Base-by-base conservation (phyloP, 2,113 vertebrate genomes). In the Myiozetetes cayanensis region DNA sequence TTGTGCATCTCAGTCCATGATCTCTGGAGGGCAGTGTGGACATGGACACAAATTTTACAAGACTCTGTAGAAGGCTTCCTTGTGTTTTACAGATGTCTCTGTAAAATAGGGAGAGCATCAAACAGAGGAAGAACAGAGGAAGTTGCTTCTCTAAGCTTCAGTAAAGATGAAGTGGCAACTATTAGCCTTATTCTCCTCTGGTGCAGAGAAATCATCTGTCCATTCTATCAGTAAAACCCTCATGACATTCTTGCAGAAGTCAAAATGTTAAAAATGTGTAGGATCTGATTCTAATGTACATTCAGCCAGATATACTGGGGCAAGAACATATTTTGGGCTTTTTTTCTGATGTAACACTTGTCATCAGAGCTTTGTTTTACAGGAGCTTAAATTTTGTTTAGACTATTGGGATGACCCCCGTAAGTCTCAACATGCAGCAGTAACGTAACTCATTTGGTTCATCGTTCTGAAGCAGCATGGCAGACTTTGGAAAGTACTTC, bases 1-100 rank as follows among this genome's bases (percentile, higher is more conserved):
- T 70, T 33, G 6, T 1, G 62, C 71, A 73, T 72, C 87, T 85
- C 49, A 62, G 58, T 56, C n/a, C 5, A 1, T 44, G 41, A 61
- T 94, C 71, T 90, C 62, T 90, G 92, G 90, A 95, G 82, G 85
- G 75, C 67, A 77, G 82, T 68, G 44, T 89, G 74, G 44, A 44
- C 85, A 11, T 41, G 41, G 82, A 70, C 52, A 75, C 39, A 87
- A 63, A 14, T 65, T 61, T 81, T 75, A 55, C 10, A 30, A 30
- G 70, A 46, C 49, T 84, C 43, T 55, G 10, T 41, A 55, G 76
- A 68, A 63, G 30, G 67, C 53, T 85, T 91, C 44, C 31, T 62
- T 4, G 3, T 73, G 15, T 74, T 85, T 66, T 77, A 80, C 43
- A 74, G 71, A 53, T 83, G 14, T 85, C 30, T 5, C 41, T 7